Conservation (phyloP, 2,113 vertebrate species). For the Galbula dea region DNA sequence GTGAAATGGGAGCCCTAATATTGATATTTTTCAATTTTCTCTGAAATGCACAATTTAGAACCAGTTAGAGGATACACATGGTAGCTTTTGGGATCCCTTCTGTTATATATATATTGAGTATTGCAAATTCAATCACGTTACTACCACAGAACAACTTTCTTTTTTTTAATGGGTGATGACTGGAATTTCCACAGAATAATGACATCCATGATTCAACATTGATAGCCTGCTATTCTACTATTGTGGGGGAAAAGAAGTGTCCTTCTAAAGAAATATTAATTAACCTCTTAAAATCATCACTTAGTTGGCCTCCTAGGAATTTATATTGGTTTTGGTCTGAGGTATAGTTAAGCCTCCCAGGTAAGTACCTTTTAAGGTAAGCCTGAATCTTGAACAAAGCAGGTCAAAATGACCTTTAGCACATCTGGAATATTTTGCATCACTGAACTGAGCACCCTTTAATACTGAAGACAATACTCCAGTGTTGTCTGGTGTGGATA, state of each 20-base stretch:
- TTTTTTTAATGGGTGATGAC: neutral
- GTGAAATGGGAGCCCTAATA: neutral
- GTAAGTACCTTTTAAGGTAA: neutral
- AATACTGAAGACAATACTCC: conserved; percentile 17
- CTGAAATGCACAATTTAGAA: neutral
- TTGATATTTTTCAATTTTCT: neutral
- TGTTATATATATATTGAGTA: neutral
- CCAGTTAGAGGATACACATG: neutral
- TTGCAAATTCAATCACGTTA: neutral
- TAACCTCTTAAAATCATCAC: neutral
- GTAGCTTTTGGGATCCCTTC: neutral
- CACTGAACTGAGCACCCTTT: neutral
- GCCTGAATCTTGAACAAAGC: conserved; percentile 9
- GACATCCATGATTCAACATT: neutral
- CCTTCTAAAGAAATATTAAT: conserved; percentile 14
- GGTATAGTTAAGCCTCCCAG: neutral
- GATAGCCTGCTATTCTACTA: neutral
- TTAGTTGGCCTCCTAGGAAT: neutral
- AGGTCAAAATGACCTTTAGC: neutral
- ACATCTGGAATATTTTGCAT: conserved; percentile 5
- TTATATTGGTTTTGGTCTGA: conserved; percentile 25
- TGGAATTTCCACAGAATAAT: neutral
- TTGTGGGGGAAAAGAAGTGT: neutral
- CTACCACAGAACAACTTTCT: neutral
- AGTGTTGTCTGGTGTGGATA: conserved; percentile 1